phyloP scores from a whole-genome alignment of 1,140 invertebrate species.

The Formica exsecta region DNA sequence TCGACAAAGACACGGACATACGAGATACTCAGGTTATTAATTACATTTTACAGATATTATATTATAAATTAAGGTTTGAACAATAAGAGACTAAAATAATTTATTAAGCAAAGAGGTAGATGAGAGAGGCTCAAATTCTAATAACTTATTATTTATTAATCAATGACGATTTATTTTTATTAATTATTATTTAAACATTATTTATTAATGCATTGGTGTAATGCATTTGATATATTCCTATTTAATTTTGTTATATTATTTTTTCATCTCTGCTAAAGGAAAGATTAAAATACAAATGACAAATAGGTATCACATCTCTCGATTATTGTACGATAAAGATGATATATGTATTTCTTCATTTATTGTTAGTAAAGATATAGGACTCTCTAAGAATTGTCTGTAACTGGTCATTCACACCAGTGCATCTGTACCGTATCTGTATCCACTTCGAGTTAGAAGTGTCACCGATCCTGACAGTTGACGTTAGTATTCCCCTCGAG shows the following conservation, averaged over 20 bases:
- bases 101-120: too few species aligned
- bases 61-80: neutral
- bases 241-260: neutral
- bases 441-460: neutral
- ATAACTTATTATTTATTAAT: too few species aligned
- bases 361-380: neutral
- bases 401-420: neutral
- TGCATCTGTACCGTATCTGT: constrained; percentile 5
- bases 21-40: constrained; percentile 31
- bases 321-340: neutral
- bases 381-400: constrained; percentile 6
- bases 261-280: neutral
- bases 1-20: constrained; percentile 22
- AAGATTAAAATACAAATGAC: neutral
- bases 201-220: neutral
- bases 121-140: too few species aligned
- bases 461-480: constrained; percentile 51
- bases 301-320: neutral
- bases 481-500: constrained; percentile 39
- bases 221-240: too few species aligned
- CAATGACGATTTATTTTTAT: neutral
- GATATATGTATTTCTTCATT: neutral
- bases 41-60: neutral
- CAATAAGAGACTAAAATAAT: neutral
- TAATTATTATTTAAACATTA: neutral